These are phyloP conservation scores for Mesocentrotus franciscanus DNA, from an alignment of 53 echinoderm and acorn worm genomes.

Conservation along the genomic window DNA sequence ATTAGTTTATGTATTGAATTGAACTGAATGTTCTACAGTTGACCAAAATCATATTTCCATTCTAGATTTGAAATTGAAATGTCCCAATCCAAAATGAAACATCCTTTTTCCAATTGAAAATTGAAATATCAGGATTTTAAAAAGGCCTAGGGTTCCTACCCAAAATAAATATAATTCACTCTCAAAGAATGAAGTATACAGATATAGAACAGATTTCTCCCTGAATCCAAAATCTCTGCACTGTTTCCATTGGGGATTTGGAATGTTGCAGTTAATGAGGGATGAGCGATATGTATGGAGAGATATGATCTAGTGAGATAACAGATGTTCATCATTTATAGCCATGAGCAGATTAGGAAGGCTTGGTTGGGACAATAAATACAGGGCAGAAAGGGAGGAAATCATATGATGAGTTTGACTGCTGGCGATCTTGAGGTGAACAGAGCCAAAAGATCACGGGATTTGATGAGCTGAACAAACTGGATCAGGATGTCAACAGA, in stretches of 20 bases:
- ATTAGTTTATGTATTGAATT: too few species aligned
- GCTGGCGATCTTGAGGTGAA: conserved; percentile 26
- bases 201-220: not conserved
- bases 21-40: too few species aligned
- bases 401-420: conserved; percentile 33
- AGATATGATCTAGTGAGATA: conserved; percentile 35
- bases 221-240: not conserved
- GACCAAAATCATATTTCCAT: not conserved
- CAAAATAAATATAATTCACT: too few species aligned
- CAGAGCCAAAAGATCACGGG: conserved; percentile 29
- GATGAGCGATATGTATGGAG: conserved; percentile 8
- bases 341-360: conserved; percentile 21
- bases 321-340: conserved; percentile 37
- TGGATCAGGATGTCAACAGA: conserved; percentile 47
- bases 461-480: conserved; percentile 55
- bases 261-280: not conserved
- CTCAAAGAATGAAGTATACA: not conserved
- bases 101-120: not conserved
- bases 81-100: not conserved
- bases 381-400: conserved; percentile 21
- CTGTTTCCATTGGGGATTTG: not conserved
- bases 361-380: conserved; percentile 22
- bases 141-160: not conserved
- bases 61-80: not conserved
- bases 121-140: not conserved